Conservation (phyloP, 1,140 invertebrate genomes). For the Cydia splendana region DNA sequence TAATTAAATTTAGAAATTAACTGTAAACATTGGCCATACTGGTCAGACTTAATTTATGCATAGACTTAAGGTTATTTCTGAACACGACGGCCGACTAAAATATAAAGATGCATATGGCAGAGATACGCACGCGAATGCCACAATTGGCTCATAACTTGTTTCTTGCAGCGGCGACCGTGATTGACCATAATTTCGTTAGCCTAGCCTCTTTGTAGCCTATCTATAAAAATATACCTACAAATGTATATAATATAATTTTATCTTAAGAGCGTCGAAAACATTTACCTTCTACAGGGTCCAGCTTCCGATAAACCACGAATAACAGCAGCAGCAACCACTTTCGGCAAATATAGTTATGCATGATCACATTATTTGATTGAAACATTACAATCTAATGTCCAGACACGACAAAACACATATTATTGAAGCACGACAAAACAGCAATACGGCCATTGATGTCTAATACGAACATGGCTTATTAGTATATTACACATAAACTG, state of each 20-base stretch:
- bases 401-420: conserved; percentile 59
- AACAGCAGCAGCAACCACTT: conserved; percentile 60
- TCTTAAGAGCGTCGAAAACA: conserved; percentile 37
- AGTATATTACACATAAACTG: conserved; percentile 17
- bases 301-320: conserved; percentile 50
- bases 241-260: conserved; percentile 34
- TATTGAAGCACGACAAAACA: conserved; percentile 54
- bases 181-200: conserved; percentile 19
- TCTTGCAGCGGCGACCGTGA: neutral
- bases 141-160: neutral
- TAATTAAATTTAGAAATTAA: neutral
- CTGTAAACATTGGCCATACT: neutral
- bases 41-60: conserved; percentile 24
- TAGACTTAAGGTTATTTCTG: neutral
- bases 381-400: conserved; percentile 61
- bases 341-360: conserved; percentile 58
- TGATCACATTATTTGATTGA: conserved; percentile 59
- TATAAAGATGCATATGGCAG: conserved; percentile 1
- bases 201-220: conserved; percentile 13
- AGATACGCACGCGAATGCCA: neutral
- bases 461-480: conserved; percentile 49
- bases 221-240: conserved; percentile 17
- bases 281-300: conserved; percentile 60
- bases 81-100: neutral
- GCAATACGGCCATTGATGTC: conserved; percentile 62